Base-by-base conservation (phyloP, 2,113 vertebrate species). In the Hydrochoerus hydrochaeris region DNA sequence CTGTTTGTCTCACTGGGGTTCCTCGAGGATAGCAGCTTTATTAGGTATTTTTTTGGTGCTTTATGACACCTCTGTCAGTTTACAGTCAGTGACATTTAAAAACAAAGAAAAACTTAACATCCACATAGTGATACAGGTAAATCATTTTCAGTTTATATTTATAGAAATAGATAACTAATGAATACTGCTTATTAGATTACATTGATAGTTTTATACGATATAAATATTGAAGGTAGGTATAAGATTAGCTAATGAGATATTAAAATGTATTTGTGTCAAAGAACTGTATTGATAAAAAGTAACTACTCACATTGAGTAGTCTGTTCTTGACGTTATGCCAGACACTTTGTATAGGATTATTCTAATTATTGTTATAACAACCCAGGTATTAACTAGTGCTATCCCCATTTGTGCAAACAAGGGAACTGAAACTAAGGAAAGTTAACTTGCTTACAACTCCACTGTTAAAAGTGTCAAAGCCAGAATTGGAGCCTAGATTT, bases 1-100 rank as follows among this genome's bases (percentile, higher is more conserved):
- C 97, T 97, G 97, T 97, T 97, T 90, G 87, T 85, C 87, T 96
- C 87, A 35, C 80, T 88, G 87, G 63, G 44, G 52, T 92, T 97
- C 85, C 32, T 96, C 0, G 3, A 93, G 63, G 54, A 93, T 92
- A 87, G 85, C 69, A 65, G 80, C 19, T 91, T 52, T 80, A 44
- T 14, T 77, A 58, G 57, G 30, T 92, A 38, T 81, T 95, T 96
- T 90, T 77, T 87, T 89, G 54, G 41, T 89, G 75, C 69, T 28
- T 58, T 84, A 28, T 83, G 58, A 58, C 78, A 62, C 67, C 65
- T 96, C 3, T 71, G 73, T 93, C 71, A 84, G 85, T 77, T 75
- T 84, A 84, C 30, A 89, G 30, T 80, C 22, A 87, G 4, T 85
- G 67, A 44, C n/a, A 41, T 91, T 91, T 91, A 65, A 90, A 90